Evolutionary conservation across 2,888 invertebrate species (phyloP).

Genomic region (Leptogaster cylindrica): DNA sequence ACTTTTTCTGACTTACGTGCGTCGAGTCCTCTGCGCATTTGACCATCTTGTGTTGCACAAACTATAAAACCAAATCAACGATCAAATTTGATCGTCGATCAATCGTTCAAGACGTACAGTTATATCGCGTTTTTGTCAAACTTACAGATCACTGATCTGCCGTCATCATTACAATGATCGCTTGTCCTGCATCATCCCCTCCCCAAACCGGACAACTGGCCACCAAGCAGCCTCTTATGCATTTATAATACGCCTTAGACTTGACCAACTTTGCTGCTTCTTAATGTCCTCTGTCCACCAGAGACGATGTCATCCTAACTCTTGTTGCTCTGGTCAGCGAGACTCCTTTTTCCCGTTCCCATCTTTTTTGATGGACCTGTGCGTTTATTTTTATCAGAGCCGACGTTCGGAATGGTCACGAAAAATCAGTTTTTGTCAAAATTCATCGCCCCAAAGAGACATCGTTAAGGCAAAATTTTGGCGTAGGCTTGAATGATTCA

Average conservation of each 20-base stretch:
- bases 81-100: constrained; percentile 41
- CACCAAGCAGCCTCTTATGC: constrained; percentile 1
- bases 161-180: constrained; percentile 35
- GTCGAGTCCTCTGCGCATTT: not conserved
- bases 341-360: constrained; percentile 1
- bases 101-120: constrained; percentile 37
- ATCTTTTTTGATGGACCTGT: not conserved
- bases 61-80: constrained; percentile 28
- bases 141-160: constrained; percentile 40
- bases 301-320: constrained; percentile 32
- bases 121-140: constrained; percentile 42
- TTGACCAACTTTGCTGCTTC: constrained; percentile 25
- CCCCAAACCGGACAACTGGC: not conserved
- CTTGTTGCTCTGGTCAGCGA: not conserved
- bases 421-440: constrained; percentile 40
- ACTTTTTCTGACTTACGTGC: constrained; percentile 41
- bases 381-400: constrained; percentile 25
- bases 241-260: constrained; percentile 11
- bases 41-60: not conserved
- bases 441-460: constrained; percentile 34
- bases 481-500: constrained; percentile 37
- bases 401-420: constrained; percentile 35
- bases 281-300: constrained; percentile 38
- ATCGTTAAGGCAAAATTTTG: constrained; percentile 37
- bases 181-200: not conserved